Conservation (phyloP, 2,797 vertebrate genomes). For the Adelosebastes latens region DNA sequence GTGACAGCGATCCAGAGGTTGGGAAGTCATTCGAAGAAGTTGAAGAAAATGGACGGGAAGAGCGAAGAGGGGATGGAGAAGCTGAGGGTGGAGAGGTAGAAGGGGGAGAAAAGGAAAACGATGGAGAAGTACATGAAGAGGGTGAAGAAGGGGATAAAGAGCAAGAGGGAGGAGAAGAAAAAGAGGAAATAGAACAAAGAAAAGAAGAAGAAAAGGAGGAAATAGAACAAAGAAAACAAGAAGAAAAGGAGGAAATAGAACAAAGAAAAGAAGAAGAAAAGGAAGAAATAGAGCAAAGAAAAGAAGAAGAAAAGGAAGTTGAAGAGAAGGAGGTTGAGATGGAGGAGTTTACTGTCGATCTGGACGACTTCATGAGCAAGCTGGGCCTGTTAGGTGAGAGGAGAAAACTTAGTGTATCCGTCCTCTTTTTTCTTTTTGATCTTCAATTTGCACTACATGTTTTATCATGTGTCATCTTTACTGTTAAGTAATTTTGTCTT, state of each 20-base stretch:
- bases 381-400: conserved; percentile 73
- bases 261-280: conserved; percentile 19
- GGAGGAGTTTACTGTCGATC: conserved; percentile 46
- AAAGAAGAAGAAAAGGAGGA: conserved; percentile 1
- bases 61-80: background rate
- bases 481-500: background rate
- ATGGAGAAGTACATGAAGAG: background rate
- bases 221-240: background rate
- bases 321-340: conserved; percentile 14
- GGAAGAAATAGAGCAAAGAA: background rate
- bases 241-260: background rate
- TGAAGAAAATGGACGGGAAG: conserved; percentile 20
- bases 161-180: conserved; percentile 6
- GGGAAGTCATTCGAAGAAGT: conserved; percentile 34
- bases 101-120: background rate
- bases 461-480: background rate
- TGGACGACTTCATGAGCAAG: conserved; percentile 70
- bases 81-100: background rate
- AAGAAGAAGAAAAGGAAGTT: conserved; percentile 16
- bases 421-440: background rate
- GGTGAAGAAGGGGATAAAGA: background rate
- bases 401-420: background rate
- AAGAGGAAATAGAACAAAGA: background rate
- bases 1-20: conserved; percentile 57
- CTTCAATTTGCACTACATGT: background rate